Conservation (phyloP, 2,888 invertebrate genomes). For the Rambutsinella grinnellia region DNA sequence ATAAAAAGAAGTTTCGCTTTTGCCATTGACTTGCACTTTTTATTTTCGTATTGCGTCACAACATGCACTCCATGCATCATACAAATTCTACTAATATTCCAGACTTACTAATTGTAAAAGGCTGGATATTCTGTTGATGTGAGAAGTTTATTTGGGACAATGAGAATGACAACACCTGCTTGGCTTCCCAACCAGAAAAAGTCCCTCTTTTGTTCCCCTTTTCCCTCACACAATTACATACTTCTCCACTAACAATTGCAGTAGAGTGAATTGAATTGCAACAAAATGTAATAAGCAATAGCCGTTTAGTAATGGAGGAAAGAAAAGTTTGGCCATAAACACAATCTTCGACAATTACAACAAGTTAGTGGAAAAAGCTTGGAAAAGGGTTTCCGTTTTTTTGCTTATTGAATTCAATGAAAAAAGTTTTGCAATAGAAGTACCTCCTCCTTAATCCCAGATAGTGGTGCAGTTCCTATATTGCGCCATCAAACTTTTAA, state of each 20-base stretch:
- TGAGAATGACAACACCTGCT: slow-evolving; percentile 54
- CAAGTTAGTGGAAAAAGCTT: neutral
- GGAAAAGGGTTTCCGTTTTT: slow-evolving; percentile 1
- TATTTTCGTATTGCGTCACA: slow-evolving; percentile 24
- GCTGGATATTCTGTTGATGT: neutral
- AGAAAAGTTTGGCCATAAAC: neutral
- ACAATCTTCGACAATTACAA: neutral
- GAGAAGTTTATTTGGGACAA: neutral
- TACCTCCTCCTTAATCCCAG: no score
- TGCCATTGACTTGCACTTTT: slow-evolving; percentile 6
- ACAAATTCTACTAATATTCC: neutral
- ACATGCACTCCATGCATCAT: slow-evolving; percentile 31
- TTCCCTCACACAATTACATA: neutral
- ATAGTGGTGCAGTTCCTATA: neutral
- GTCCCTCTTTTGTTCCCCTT: slow-evolving; percentile 27
- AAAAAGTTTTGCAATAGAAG: neutral
- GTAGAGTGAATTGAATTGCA: neutral
- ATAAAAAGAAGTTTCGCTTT: neutral
- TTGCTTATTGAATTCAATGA: neutral
- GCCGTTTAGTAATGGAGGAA: neutral
- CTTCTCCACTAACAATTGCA: neutral
- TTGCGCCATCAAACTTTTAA: neutral
- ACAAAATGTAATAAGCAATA: neutral
- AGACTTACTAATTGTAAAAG: neutral
- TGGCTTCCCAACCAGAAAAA: slow-evolving; percentile 64